Conservation (phyloP, 1,140 invertebrate species). For the Drosophila subobscura region DNA sequence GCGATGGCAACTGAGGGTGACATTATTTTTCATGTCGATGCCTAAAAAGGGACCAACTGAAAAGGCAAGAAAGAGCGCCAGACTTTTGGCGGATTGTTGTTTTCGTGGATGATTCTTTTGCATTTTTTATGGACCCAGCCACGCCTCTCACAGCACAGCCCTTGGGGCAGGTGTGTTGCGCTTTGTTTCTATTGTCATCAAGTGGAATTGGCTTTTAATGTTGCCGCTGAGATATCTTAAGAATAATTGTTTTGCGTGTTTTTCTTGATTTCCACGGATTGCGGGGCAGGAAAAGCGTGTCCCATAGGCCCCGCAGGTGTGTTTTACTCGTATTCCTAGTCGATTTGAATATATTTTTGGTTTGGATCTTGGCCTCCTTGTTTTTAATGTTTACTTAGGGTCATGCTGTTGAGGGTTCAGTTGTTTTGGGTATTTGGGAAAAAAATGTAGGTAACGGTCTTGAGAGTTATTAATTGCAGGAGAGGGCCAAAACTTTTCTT, state of each 20-base stretch:
- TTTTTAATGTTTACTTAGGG: constrained; percentile 66
- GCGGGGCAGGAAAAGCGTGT: constrained; percentile 6
- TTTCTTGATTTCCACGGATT: constrained; percentile 64
- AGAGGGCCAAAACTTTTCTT: constrained; percentile 35
- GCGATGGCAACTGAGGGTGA: constrained; percentile 59
- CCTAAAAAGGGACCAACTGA: constrained; percentile 57
- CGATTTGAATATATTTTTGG: constrained; percentile 12
- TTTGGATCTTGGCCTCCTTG: constrained; percentile 22
- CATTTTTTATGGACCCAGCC: constrained; percentile 59
- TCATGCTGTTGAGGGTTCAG: constrained; percentile 23
- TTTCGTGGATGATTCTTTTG: constrained; percentile 73
- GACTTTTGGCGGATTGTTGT: constrained; percentile 61
- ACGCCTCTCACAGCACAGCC: constrained; percentile 39
- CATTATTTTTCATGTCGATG: constrained; percentile 83
- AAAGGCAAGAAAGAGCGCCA: constrained; percentile 11
- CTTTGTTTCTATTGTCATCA: constrained; percentile 83
- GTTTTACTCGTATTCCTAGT: constrained; percentile 61
- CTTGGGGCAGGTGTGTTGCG: constrained; percentile 70
- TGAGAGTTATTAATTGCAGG: constrained; percentile 47
- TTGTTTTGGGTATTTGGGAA: constrained; percentile 26
- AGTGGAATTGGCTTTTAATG: constrained; percentile 84
- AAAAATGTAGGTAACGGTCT: constrained; percentile 12
- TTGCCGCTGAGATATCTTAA: constrained; percentile 83
- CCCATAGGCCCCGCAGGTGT: constrained; percentile 63
- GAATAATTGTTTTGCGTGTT: constrained; percentile 84